Evolutionary conservation across 2,113 vertebrate genomes (phyloP), one percentile per base, ranked within the genome.

Genomic region (Podarcis raffonei): DNA sequence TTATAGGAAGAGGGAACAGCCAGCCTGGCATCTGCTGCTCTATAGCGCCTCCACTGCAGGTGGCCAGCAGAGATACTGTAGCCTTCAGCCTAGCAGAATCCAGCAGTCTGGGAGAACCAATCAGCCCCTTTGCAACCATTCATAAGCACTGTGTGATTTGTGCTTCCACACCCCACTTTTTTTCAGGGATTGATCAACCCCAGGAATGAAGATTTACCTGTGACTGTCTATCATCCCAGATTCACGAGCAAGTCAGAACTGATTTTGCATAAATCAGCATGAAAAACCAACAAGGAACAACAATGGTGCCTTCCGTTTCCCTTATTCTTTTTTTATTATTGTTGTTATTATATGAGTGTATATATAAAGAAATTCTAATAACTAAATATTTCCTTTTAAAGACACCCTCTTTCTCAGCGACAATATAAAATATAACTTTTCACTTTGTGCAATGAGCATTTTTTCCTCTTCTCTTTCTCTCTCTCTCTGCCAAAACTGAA

Each of bases 341-440:
- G 62, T 65, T 39, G 48, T 62, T 75, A 2, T 16, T 75, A 35
- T 75, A 83, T 92, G 25, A 93, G 90, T 90, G 2, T 42, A 90
- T 92, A 89, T 92, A 94, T 91, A 87, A 92, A 94, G 87, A 89
- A 87, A 89, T 1, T 72, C 90, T 66, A 4, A 66, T 85, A 62
- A 93, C 71, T 90, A 87, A 93, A 92, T 71, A 53, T 1, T 5
- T 77, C 89, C 78, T 53, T 1, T 0, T 27, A 59, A 77, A 23
- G n/a, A 35, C 76, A 83, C 90, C 83, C 3, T 59, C 30, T 69
- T 75, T 59, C 83, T 71, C 3, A 0, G 1, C 65, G 1, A 53
- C 0, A 5, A 65, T 69, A 89, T 32, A 0, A 91, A 84, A 62
- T 0, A 16, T 48, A n/a, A 76, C 62, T 66, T 74, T 80, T 71